Base-by-base conservation (phyloP, 2,113 vertebrate genomes). In the Indicator indicator region DNA sequence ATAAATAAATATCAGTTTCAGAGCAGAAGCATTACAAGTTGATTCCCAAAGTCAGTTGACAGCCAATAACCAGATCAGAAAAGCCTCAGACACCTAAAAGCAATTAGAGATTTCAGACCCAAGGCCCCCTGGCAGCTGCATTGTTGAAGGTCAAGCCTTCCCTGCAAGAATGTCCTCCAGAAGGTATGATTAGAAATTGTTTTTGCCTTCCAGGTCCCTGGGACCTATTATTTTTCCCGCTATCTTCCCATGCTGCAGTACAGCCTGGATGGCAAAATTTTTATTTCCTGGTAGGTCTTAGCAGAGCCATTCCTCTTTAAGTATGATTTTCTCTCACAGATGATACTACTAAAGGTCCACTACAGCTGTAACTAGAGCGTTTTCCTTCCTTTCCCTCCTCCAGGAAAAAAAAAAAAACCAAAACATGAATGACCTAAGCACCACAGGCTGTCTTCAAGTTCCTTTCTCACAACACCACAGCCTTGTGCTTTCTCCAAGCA, bases 391-490 rank as follows among this genome's bases (percentile, higher is more conserved):
- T 32, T 56, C 40, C 42, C 4, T 50, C 48, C 48, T 50, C 20
- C 20, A 50, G 20, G 48, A 19, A 21, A 50, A 50, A 50, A 21
- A 19, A 64, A 58, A 44, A 59, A 18, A 44, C 14, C 44, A 44
- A 46, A 6, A 20, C 55, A 40, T 2, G 7, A 55, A 6, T 1
- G 1, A 32, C 21, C 1, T 0, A 58, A 36, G 50, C 8, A n/a
- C 8, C 0, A 2, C 70, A 46, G 63, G 23, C 38, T 7, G 1
- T 13, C n/a, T 28, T 11, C 27, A 42, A 11, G 32, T 27, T 72
- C 16, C 26, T 50, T 48, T 63, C 56, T 75, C 26, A 36, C 0
- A 1, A 27, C 26, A 63, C 11, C 3, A 3, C 40, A 76, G 64
- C 14, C 32, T 12, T 14, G 30, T 11, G 15, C 13, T 42, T 56